Percentiles rank a stretch among this genome's conserved stretches.
These are phyloP conservation scores for Notiomystis cincta DNA, from an alignment of 2,113 vertebrate genomes.

Conservation along the genomic window DNA sequence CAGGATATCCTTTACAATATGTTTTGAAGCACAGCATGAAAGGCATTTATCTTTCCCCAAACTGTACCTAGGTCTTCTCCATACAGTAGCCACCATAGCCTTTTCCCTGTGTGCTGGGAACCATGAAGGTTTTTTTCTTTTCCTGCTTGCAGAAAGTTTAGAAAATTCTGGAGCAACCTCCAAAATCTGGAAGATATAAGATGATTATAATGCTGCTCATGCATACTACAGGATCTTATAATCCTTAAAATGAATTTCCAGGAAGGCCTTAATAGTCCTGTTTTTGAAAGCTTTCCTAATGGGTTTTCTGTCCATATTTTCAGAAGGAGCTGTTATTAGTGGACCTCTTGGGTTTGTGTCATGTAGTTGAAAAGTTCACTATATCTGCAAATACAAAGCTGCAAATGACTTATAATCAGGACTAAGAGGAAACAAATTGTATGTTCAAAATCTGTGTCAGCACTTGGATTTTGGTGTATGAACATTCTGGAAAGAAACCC, in stretches of 20 bases:
- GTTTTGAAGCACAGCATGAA: background rate
- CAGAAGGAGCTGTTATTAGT: background rate
- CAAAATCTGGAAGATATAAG: background rate
- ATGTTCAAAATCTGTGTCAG: background rate
- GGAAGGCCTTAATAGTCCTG: background rate
- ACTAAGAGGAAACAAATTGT: background rate
- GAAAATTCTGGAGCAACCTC: background rate
- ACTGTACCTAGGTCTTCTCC: background rate
- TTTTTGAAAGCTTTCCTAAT: background rate
- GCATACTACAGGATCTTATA: background rate
- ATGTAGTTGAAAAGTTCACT: background rate
- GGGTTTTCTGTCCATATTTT: background rate
- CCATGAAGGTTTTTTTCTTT: background rate
- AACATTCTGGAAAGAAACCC: no score
- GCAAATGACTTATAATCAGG: background rate
- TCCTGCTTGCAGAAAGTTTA: background rate
- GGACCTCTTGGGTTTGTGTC: background rate
- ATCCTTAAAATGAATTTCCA: background rate
- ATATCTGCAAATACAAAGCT: background rate
- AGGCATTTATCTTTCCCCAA: background rate
- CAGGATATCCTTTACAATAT: background rate
- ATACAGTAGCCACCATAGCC: background rate
- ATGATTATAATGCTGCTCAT: background rate
- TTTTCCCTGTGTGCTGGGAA: background rate
- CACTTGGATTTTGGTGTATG: background rate